Percentiles rank a stretch among this genome's conserved stretches.
Evolutionary conservation across 2,113 vertebrate genomes (phyloP).

Genomic region (Suncus etruscus): DNA sequence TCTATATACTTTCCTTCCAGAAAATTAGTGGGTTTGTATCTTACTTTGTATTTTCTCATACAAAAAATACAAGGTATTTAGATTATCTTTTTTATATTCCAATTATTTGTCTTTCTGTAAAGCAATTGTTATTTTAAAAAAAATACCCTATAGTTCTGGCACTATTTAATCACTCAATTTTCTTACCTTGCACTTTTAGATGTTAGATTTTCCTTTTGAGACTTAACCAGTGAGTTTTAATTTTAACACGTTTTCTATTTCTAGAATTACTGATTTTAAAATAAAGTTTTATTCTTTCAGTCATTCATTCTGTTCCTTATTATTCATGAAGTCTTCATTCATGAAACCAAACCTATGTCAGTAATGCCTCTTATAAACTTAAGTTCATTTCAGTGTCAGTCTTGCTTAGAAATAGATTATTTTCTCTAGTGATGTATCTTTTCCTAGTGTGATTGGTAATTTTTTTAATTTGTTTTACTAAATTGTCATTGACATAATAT

Average conservation of each 20-base stretch:
- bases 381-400: background rate
- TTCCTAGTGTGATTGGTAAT: background rate
- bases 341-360: background rate
- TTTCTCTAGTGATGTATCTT: background rate
- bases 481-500: too few species aligned
- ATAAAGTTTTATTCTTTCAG: constrained; percentile 30
- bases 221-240: background rate
- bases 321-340: constrained; percentile 6
- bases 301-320: background rate
- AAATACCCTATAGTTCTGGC: background rate
- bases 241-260: constrained; percentile 15
- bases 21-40: constrained; percentile 3
- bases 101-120: background rate
- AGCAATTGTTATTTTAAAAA: background rate
- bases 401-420: background rate
- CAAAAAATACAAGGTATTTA: background rate
- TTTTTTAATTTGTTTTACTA: background rate
- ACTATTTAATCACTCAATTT: accelerated
- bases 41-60: background rate
- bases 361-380: background rate
- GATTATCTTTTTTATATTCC: background rate
- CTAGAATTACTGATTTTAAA: constrained; percentile 14
- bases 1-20: constrained; percentile 4
- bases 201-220: background rate
- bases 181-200: background rate